phyloP scores from a whole-genome alignment of 2,888 invertebrate species.

The Tryphoninae sp. region DNA sequence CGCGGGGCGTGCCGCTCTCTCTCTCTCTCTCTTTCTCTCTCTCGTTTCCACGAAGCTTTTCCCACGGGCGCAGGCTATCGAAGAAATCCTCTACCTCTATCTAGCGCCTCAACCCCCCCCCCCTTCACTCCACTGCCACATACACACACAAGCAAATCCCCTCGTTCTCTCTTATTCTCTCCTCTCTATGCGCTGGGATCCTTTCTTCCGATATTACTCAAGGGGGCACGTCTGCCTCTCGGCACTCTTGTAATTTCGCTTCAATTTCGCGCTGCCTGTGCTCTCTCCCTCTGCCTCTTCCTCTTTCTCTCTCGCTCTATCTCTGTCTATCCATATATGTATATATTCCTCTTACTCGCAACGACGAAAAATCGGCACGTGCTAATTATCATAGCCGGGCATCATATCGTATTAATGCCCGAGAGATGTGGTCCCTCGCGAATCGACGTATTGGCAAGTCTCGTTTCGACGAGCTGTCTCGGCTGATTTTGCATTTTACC shows the following conservation, averaged over 20 bases:
- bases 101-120: not conserved
- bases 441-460: no score
- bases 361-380: slow-evolving; percentile 56
- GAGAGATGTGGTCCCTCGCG: not conserved
- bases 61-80: slow-evolving; percentile 25
- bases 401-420: slow-evolving; percentile 4
- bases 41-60: slow-evolving; percentile 37
- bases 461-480: no score
- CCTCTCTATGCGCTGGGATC: slow-evolving; percentile 16
- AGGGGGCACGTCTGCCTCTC: slow-evolving; percentile 24
- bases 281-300: not conserved
- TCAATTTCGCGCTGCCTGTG: slow-evolving; percentile 37
- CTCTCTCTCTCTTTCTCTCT: slow-evolving; percentile 19
- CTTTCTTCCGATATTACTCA: slow-evolving; percentile 56
- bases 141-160: slow-evolving; percentile 11
- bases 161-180: slow-evolving; percentile 16
- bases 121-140: not conserved
- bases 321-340: no score
- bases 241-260: slow-evolving; percentile 55
- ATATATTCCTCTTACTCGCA: not conserved
- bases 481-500: no score
- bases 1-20: slow-evolving; percentile 20
- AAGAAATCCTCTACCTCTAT: slow-evolving; percentile 12
- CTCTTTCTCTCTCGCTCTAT: no score
- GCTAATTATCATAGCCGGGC: slow-evolving; percentile 52